These are phyloP conservation scores for Noctua comes DNA, from an alignment of 2,888 invertebrate genomes.

Conservation along the genomic window DNA sequence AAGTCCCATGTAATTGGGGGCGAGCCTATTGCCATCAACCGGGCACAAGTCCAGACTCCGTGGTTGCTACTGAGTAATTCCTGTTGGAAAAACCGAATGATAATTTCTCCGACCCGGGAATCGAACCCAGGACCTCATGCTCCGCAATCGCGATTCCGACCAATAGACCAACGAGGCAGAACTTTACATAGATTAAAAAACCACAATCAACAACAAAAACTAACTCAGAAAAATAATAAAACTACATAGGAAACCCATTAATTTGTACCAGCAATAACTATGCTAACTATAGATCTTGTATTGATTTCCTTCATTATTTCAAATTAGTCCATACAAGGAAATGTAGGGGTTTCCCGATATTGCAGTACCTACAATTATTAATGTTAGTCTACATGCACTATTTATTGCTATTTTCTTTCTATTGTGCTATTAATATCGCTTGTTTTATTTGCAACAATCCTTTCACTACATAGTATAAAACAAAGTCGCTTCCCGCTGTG, in stretches of 20 bases:
- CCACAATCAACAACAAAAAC: constrained; percentile 1
- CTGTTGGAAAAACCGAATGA: too few relatives aligned
- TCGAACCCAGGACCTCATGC: too few relatives aligned
- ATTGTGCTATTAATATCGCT: constrained; percentile 2
- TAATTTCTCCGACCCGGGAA: too few relatives aligned
- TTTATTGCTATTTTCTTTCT: constrained; percentile 7
- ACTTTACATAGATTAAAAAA: constrained; percentile 4
- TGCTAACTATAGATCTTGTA: constrained; percentile 19
- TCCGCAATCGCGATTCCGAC: too few relatives aligned
- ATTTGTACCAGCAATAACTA: constrained; percentile 5
- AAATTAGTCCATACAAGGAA: constrained; percentile 56
- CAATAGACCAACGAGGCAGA: too few relatives aligned
- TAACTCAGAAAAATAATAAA: background rate
- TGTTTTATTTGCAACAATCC: too few relatives aligned
- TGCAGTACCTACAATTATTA: constrained; percentile 9
- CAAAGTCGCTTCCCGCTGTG: too few relatives aligned
- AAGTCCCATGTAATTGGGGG: too few relatives aligned
- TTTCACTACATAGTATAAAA: too few relatives aligned
- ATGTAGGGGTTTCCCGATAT: constrained; percentile 28
- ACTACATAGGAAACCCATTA: constrained; percentile 16
- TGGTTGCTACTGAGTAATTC: too few relatives aligned
- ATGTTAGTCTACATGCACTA: background rate
- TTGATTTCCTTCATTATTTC: constrained; percentile 48
- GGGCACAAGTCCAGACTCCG: too few relatives aligned
- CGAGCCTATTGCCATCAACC: too few relatives aligned